Evolutionary conservation across 2,888 invertebrate genomes (phyloP), one percentile per base, ranked within the genome.

Genomic region (Smittia aterrima): DNA sequence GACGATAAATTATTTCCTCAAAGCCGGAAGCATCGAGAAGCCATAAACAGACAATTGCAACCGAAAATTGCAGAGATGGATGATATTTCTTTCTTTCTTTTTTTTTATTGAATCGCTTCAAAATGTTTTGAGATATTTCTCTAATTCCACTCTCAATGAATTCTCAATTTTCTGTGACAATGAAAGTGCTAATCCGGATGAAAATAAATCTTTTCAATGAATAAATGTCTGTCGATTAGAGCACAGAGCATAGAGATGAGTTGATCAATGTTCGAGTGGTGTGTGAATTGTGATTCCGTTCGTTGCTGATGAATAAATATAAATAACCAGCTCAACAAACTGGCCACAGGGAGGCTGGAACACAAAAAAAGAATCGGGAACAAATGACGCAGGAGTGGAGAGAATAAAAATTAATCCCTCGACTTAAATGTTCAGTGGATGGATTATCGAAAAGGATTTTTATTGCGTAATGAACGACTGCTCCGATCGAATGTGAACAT

Each of bases 231-330:
- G 47, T 13, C 47, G 47, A 47, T 47, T 47, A n/a, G 47, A 47
- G 11, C 11, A 13, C 47, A 11, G 11, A 47, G n/a, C 11, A 11
- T 13, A 47, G 16, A 32, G 16, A 47, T n/a, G 16, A 47, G 16
- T 47, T 47, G 47, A 47, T 47, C n/a, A n/a, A 47, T 47, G 47
- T n/a, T 47, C 47, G 11, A 47, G 47, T 47, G 47, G 47, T 47
- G 16, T 47, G 47, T 47, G 47, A 47, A 47, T 47, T 16, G 47
- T n/a, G 47, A 47, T 47, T 47, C 16, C 2, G 11, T n/a, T 47
- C 47, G n/a, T 13, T 6, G 2, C 47, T 11, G 47, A 47, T 47
- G 47, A 4, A n/a, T 47, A 47, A 47, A 47, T 47, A 47, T 47
- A 47, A 47, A 47, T 47, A n/a, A 47, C 16, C n/a, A n/a, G 47